Percentiles rank a stretch among this genome's conserved stretches.
Conservation (phyloP, 2,888 invertebrate genomes). For the Ischnus inquisitorius region DNA sequence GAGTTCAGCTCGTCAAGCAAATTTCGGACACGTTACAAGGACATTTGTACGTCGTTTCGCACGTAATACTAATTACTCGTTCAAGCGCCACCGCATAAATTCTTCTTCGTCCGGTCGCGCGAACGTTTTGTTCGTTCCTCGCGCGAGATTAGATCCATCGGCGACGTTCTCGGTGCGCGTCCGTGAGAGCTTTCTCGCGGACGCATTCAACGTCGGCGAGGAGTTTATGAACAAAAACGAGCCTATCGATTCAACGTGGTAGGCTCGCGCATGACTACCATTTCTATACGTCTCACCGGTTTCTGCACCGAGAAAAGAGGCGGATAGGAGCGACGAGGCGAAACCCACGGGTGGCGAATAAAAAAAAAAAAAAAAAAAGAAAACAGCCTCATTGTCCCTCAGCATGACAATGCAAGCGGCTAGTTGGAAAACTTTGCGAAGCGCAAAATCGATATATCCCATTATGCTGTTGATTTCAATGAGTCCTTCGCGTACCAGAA, state of each 20-base stretch:
- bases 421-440: slow-evolving; percentile 42
- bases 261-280: slow-evolving; percentile 4
- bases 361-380: not conserved
- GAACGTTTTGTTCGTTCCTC: no score
- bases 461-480: slow-evolving; percentile 38
- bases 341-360: slow-evolving; percentile 19
- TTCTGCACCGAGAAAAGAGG: slow-evolving; percentile 3
- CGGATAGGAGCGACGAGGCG: not conserved
- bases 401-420: slow-evolving; percentile 41
- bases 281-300: slow-evolving; percentile 2
- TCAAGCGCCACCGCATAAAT: no score
- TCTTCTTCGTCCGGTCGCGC: no score
- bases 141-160: not conserved
- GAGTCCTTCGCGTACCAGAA: slow-evolving; percentile 32
- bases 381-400: slow-evolving; percentile 35
- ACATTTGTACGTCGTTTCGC: no score
- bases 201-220: not conserved
- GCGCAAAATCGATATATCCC: slow-evolving; percentile 48
- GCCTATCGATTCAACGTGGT: slow-evolving; percentile 23
- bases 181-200: not conserved
- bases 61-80: no score
- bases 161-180: not conserved
- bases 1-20: no score
- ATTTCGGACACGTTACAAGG: no score
- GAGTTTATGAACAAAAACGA: slow-evolving; percentile 29